Evolutionary conservation across 2,797 vertebrate species (phyloP).

Genomic region (Glyptemys insculpta): DNA sequence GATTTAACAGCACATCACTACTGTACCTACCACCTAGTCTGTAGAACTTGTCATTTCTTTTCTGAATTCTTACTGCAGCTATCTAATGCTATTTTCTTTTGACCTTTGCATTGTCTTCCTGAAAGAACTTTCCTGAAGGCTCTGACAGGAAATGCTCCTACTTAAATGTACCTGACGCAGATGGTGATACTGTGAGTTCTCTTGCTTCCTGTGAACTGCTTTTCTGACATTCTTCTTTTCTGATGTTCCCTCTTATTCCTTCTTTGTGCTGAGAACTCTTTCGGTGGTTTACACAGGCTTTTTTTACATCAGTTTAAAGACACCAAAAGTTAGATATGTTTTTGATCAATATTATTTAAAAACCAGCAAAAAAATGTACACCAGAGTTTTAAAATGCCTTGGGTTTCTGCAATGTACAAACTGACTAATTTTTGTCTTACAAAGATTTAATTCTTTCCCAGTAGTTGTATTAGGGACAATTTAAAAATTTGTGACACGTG

Average conservation of each 20-base stretch:
- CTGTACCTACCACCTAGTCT: rapidly evolving
- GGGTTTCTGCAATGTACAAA: neutral
- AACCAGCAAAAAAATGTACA: rapidly evolving
- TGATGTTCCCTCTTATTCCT: neutral
- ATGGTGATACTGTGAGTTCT: conserved; percentile 97
- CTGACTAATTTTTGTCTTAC: neutral
- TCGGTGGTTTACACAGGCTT: neutral
- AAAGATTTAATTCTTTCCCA: neutral
- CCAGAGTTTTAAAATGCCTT: neutral
- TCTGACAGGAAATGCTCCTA: conserved; percentile 93
- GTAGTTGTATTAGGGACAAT: neutral
- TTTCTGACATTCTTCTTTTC: neutral
- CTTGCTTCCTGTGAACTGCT: conserved; percentile 52
- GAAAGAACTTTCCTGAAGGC: conserved; percentile 88
- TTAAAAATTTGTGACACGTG: neutral
- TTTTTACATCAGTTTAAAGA: neutral
- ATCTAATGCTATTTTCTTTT: conserved; percentile 75
- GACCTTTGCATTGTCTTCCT: conserved; percentile 50
- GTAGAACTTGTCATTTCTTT: conserved; percentile 32
- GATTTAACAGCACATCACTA: neutral
- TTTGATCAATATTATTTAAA: neutral
- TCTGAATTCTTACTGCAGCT: conserved; percentile 47
- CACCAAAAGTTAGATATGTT: neutral
- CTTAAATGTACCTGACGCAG: conserved; percentile 95
- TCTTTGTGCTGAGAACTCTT: neutral